Evolutionary conservation across 2,888 invertebrate species (phyloP).

Genomic region (Parasteatoda lunata): DNA sequence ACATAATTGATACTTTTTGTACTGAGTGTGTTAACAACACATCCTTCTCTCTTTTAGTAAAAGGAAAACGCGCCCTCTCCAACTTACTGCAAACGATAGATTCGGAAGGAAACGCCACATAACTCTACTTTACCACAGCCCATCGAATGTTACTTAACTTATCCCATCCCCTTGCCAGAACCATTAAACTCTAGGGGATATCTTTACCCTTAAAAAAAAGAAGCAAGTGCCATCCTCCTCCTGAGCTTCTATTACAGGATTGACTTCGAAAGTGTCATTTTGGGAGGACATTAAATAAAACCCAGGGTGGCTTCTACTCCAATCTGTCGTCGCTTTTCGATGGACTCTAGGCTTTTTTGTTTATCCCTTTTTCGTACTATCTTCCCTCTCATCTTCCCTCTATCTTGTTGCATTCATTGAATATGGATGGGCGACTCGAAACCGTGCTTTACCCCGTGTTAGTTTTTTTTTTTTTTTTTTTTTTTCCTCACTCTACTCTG

Average conservation of each 20-base stretch:
- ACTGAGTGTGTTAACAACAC: background rate
- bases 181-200: slow-evolving; percentile 55
- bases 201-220: slow-evolving; percentile 28
- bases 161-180: slow-evolving; percentile 29
- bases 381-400: slow-evolving; percentile 31
- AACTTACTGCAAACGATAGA: background rate
- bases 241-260: slow-evolving; percentile 63
- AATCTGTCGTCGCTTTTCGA: slow-evolving; percentile 60
- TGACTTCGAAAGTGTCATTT: slow-evolving; percentile 61
- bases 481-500: slow-evolving; percentile 16
- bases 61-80: background rate
- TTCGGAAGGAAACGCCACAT: slow-evolving; percentile 33
- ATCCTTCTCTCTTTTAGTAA: background rate
- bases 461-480: slow-evolving; percentile 13
- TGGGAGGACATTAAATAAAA: slow-evolving; percentile 61
- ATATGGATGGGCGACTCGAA: slow-evolving; percentile 66
- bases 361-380: slow-evolving; percentile 27
- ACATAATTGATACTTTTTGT: no score
- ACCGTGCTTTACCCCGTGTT: slow-evolving; percentile 55
- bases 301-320: slow-evolving; percentile 56
- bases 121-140: slow-evolving; percentile 39
- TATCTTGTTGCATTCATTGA: slow-evolving; percentile 67
- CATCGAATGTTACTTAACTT: slow-evolving; percentile 50
- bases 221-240: slow-evolving; percentile 38
- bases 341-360: slow-evolving; percentile 15